Percentiles rank a stretch among this genome's conserved stretches.
phyloP scores from a whole-genome alignment of 2,888 invertebrate genomes.

The Drosophila acutilabella region DNA sequence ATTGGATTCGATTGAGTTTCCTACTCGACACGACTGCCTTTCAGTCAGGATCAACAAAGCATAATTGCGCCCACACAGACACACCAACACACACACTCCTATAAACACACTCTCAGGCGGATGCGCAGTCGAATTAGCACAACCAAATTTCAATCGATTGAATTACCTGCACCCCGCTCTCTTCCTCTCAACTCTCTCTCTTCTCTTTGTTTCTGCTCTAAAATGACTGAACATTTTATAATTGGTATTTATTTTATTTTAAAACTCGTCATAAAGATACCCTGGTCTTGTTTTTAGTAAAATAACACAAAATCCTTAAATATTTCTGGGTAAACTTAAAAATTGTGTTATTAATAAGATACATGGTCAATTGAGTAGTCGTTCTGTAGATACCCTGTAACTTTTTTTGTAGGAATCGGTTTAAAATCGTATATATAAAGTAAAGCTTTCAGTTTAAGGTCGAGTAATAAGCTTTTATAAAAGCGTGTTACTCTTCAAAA shows the following conservation, averaged over 20 bases:
- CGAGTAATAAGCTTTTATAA: no score
- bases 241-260: neutral
- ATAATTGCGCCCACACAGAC: constrained; percentile 82
- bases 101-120: constrained; percentile 56
- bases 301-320: neutral
- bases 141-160: constrained; percentile 50
- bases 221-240: neutral
- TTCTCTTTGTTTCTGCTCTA: constrained; percentile 1
- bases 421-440: no score
- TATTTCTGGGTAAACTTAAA: neutral
- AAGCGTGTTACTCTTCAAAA: no score
- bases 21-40: constrained; percentile 57
- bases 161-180: constrained; percentile 50
- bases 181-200: neutral
- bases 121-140: constrained; percentile 81
- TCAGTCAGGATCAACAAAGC: constrained; percentile 70
- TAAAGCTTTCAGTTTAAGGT: no score
- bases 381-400: neutral
- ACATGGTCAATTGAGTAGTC: neutral
- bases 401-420: no score
- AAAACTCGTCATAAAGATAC: neutral
- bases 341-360: neutral
- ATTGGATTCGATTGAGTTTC: constrained; percentile 23
- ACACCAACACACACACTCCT: constrained; percentile 15
- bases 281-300: no score